Base-by-base conservation (phyloP, 2,113 vertebrate species). In the Callopanchax toddi region DNA sequence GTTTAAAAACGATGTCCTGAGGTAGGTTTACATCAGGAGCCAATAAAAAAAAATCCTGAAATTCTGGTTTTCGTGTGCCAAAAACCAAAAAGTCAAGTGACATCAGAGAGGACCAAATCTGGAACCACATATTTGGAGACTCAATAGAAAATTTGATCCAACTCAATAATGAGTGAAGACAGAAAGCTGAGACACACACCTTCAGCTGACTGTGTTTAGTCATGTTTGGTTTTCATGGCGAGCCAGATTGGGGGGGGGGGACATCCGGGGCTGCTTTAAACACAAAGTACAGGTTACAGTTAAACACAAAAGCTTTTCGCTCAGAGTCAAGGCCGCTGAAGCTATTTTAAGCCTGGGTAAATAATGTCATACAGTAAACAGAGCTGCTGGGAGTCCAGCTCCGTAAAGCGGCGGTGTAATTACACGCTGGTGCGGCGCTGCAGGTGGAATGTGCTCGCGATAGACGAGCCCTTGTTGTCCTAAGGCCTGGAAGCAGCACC, bases 401-500 rank as follows among this genome's bases (percentile, higher is more conserved):
- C 58, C 12, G 62, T 74, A 87, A 87, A 86, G 81, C 84, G 60
- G 60, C 0, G 17, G 58, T 74, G 75, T 76, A 76, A 81, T 88
- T 86, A 83, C 40, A 72, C 13, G 71, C 56, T 78, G 5, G 58
- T 25, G 63, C 25, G 68, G 62, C 25, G 26, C 72, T 70, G 83
- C 78, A 87, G 80, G 76, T 80, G 85, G 79, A 87, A 86, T 87
- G 84, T 80, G 82, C 75, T 63, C 36, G 78, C 51, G 52, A 73
- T 73, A 82, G 82, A 60, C 77, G 45, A 67, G 76, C 71, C 74
- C 79, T 70, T 79, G 76, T 88, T 82, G 81, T 83, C 74, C 67
- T 66, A 70, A 71, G 72, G 81, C 60, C 81, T 73, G 71, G 67
- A 79, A 72, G 58, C 69, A 55, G 66, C 70, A 34, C 82, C 83